Base-by-base conservation (phyloP, 2,113 vertebrate species). In the Blennius ocellaris region DNA sequence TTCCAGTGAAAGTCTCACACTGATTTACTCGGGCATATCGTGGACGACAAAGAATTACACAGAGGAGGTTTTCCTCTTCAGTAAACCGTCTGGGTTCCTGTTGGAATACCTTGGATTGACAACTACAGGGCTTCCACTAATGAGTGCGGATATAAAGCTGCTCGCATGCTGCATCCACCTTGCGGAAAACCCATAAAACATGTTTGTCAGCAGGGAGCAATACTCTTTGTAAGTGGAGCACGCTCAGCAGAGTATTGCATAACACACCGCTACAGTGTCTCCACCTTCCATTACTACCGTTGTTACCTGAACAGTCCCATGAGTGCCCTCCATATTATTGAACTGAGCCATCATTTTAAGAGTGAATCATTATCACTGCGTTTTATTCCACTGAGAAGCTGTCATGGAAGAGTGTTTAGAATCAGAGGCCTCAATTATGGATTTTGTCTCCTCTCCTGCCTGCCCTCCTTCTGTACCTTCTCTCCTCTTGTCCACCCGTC, bases 231-330 rank as follows among this genome's bases (percentile, higher is more conserved):
- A 83, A 76, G 44, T 49, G 38, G 60, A 75, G 55, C 80, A 55
- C 49, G 40, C 5, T 41, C 69, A 66, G 65, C 59, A 50, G 59
- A 55, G 40, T 21, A 70, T 89, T 87, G 74, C 52, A 55, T 83
- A 87, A 85, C 60, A 63, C 44, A 41, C 17, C 71, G 48, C 62
- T 76, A 80, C 67, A 65, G 11, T 58, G 53, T 60, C 61, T 74
- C 66, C 43, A 70, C 47, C 52, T 69, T 62, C 39, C 3, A 44
- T 63, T 77, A 65, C 57, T 53, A 62, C 76, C 63, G 60, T 40
- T 54, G 58, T 52, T 60, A 78, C 66, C 66, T 69, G 60, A 81
- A 73, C 36, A 49, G 53, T 8, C 62, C 43, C 59, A n/a, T 37
- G 75, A 86, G 77, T 64, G 72, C 60, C 17, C 81, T 81, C 17